Conservation (phyloP, 2,888 invertebrate species). For the Euspilapteryx auroguttella region DNA sequence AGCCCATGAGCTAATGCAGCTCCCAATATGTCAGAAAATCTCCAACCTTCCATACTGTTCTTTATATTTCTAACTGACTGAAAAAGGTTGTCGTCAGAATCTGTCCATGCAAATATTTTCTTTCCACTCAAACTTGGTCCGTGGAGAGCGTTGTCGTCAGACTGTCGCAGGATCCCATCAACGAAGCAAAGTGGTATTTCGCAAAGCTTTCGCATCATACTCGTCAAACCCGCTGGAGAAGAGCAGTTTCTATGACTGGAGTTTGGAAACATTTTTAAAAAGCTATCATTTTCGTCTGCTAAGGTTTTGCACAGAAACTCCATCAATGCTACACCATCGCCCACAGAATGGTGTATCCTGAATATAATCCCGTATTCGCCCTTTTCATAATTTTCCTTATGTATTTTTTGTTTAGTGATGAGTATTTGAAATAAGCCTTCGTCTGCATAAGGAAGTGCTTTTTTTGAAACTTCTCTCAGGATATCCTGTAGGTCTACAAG, state of each 20-base stretch:
- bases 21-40: conserved; percentile 45
- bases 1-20: conserved; percentile 47
- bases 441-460: conserved; percentile 38
- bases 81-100: conserved; percentile 27
- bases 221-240: conserved; percentile 13
- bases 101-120: conserved; percentile 36
- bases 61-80: conserved; percentile 28
- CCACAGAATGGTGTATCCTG: conserved; percentile 56
- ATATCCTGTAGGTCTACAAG: conserved; percentile 25
- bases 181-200: conserved; percentile 20
- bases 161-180: conserved; percentile 19
- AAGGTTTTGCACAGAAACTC: conserved; percentile 43
- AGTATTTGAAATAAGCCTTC: conserved; percentile 53
- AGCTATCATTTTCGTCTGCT: conserved; percentile 23
- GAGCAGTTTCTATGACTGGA: conserved; percentile 10
- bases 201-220: conserved; percentile 17
- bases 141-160: conserved; percentile 40
- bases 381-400: conserved; percentile 12
- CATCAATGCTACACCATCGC: conserved; percentile 53
- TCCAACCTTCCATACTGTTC: conserved; percentile 17
- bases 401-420: conserved; percentile 23
- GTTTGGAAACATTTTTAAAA: conserved; percentile 13
- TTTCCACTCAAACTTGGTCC: conserved; percentile 35
- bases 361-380: conserved; percentile 41
- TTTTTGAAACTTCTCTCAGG: conserved; percentile 31